A percentile compares a stretch with the other conserved stretches of the same genome.
Evolutionary conservation across 2,113 vertebrate species (phyloP).

Genomic region (Spermophilus dauricus): DNA sequence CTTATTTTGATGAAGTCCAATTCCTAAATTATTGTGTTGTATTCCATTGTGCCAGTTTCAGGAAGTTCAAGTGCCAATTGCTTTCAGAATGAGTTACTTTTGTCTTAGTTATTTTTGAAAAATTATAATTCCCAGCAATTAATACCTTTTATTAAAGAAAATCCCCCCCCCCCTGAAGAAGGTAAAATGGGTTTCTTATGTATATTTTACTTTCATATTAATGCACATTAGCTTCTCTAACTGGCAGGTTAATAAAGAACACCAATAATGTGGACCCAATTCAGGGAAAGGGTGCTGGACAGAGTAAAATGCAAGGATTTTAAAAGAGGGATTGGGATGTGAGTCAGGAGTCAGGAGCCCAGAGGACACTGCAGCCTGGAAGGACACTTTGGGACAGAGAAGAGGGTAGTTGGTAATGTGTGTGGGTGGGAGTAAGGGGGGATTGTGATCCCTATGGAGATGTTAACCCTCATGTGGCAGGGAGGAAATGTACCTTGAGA

Average conservation of each 20-base stretch:
- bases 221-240: not conserved
- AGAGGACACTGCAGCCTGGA: not conserved
- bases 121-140: not conserved
- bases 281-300: not conserved
- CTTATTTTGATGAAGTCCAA: conserved; percentile 13
- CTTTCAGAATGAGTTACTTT: conserved; percentile 5
- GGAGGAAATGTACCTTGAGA: not conserved
- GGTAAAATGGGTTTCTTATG: not conserved
- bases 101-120: conserved; percentile 44
- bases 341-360: not conserved
- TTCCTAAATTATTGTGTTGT: conserved; percentile 31
- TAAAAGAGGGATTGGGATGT: not conserved
- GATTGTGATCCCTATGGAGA: not conserved
- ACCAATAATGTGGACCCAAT: not conserved
- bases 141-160: not conserved
- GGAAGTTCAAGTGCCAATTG: not conserved
- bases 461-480: not conserved
- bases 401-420: not conserved
- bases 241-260: not conserved
- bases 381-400: not conserved
- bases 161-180: not conserved
- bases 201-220: conserved; percentile 23
- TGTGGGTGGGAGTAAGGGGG: accelerated
- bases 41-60: conserved; percentile 33
- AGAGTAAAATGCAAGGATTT: not conserved